Conservation (phyloP, 2,113 vertebrate genomes). For the Poeciliopsis retropinna region DNA sequence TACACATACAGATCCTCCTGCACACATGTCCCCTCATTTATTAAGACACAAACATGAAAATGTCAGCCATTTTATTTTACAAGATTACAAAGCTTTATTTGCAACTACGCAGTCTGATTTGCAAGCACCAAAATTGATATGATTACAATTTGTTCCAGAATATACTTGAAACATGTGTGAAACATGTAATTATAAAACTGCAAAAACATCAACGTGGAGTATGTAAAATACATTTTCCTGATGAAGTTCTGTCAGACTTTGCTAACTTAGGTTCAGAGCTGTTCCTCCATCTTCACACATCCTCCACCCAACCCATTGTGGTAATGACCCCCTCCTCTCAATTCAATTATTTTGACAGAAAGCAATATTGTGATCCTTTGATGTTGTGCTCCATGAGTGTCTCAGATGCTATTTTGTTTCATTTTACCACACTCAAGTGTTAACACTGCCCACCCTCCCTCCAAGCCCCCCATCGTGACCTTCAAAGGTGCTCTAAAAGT, state of each 20-base stretch:
- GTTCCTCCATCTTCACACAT: neutral
- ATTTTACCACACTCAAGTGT: neutral
- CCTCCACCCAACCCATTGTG: neutral
- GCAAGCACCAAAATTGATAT: no score
- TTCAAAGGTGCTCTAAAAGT: neutral
- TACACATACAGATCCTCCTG: no score
- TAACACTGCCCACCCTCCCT: neutral
- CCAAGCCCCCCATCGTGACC: neutral
- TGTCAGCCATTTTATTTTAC: no score
- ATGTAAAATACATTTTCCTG: neutral
- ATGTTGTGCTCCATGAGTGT: neutral
- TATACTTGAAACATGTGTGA: no score
- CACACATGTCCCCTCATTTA: no score
- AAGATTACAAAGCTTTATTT: no score
- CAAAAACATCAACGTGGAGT: neutral
- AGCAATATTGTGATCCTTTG: neutral
- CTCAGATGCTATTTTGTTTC: neutral
- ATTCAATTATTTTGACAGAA: neutral
- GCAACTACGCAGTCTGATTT: no score
- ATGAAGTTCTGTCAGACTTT: neutral
- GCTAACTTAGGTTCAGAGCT: neutral
- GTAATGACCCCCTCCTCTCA: neutral
- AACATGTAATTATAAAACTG: neutral
- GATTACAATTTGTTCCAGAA: no score
- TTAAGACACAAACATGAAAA: no score